Evolutionary conservation across 2,113 vertebrate species (phyloP), one percentile per base, ranked within the genome.

Genomic region (Myotis brandtii): DNA sequence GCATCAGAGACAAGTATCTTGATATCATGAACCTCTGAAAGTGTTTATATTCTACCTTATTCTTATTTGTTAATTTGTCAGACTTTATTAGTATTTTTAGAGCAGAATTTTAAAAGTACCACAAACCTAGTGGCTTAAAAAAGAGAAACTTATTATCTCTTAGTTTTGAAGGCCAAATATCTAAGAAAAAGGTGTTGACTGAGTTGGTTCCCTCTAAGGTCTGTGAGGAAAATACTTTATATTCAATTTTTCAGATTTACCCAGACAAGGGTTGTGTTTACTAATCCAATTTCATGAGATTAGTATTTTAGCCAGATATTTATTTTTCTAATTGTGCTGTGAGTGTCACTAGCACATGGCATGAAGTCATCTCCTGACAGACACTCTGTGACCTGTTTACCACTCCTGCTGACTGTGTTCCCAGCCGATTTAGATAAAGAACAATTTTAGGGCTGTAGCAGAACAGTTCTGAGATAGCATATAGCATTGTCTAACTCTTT

Each of bases 401-500:
- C 17, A 37, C n/a, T 16, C 95, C 32, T 89, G 56, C 50, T 34
- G 34, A 79, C 16, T 17, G 4, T 80, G 11, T 54, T 95, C 40
- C 46, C 70, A 37, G 69, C 0, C 67, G 72, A 96, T 88, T 90
- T 89, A 12, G 59, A 67, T 93, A 91, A 93, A 93, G 46, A 91
- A 18, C 21, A 62, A 62, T 52, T 91, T 30, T 73, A 69, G 16
- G 66, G 32, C 20, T 79, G 52, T 20, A 85, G 27, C 6, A 48
- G 84, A 81, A 72, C 7, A 46, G 46, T 20, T 86, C 20, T 40
- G 52, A 94, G 70, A 89, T 23, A 82, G 59, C 85, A 34, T 52
- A 76, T 9, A 81, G 48, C 72, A 80, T 79, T 85, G 40, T 90
- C 66, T 91, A 67, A 66, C 66, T 87, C 80, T 80, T 92, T 96